Evolutionary conservation across 1,140 invertebrate genomes (phyloP).

Genomic region (Solenopsis fugax): DNA sequence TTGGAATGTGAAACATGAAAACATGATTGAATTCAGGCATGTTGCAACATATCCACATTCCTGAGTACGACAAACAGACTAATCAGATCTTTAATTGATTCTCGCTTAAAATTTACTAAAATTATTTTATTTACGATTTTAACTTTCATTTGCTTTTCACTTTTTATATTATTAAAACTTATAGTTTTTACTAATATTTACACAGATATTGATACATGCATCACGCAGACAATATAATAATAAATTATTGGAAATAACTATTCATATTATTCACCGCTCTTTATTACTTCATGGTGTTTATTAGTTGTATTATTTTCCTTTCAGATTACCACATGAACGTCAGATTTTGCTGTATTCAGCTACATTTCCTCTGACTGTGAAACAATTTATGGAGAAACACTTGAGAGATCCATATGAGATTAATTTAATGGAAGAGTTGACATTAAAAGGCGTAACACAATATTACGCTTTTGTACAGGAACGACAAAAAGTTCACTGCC

Average conservation of each 20-base stretch:
- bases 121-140: background rate
- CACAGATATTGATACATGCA: background rate
- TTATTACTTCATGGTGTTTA: background rate
- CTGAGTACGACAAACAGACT: background rate
- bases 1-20: slow-evolving; percentile 1
- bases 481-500: slow-evolving; percentile 99
- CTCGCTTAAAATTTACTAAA: slow-evolving; percentile 1
- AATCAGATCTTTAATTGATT: slow-evolving; percentile 40
- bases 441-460: slow-evolving; percentile 99
- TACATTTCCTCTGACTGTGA: slow-evolving; percentile 99
- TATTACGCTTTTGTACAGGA: slow-evolving; percentile 99
- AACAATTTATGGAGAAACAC: slow-evolving; percentile 99
- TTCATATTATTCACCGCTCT: background rate
- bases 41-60: background rate
- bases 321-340: slow-evolving; percentile 95
- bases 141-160: background rate
- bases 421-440: slow-evolving; percentile 99
- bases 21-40: background rate
- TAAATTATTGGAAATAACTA: slow-evolving; percentile 1
- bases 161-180: slow-evolving; percentile 8
- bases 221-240: background rate
- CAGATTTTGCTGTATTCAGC: slow-evolving; percentile 99
- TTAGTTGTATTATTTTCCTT: slow-evolving; percentile 34
- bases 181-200: background rate
- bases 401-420: slow-evolving; percentile 99